A percentile compares a stretch with the other conserved stretches of the same genome.
Conservation (phyloP, 2,888 invertebrate species). For the Nipponacmea schrenckii region DNA sequence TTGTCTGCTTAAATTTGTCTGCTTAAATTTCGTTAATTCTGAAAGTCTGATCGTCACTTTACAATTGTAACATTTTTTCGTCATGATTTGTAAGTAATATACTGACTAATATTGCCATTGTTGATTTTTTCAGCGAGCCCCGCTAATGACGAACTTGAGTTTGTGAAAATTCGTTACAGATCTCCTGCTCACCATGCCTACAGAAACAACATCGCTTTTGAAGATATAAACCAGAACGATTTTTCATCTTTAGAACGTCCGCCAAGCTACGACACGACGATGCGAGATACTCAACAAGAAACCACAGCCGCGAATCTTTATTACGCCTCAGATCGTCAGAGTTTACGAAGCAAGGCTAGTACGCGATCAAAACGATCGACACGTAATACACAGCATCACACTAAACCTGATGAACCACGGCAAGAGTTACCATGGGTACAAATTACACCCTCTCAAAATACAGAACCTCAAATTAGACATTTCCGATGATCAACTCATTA, state of each 20-base stretch:
- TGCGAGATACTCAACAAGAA: constrained; percentile 41
- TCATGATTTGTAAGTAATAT: too few species aligned
- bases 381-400: constrained; percentile 9
- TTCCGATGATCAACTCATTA: constrained; percentile 28
- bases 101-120: too few species aligned
- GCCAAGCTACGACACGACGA: constrained; percentile 58
- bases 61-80: too few species aligned
- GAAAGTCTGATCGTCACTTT: too few species aligned
- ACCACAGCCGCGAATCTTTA: constrained; percentile 37
- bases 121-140: constrained; percentile 54
- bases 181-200: constrained; percentile 34
- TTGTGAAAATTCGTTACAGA: constrained; percentile 64
- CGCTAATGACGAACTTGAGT: constrained; percentile 65
- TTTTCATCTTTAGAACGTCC: constrained; percentile 48
- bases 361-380: constrained; percentile 45
- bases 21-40: too few species aligned
- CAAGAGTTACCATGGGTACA: constrained; percentile 60
- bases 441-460: constrained; percentile 51
- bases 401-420: constrained; percentile 32
- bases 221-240: constrained; percentile 27
- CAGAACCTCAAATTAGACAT: constrained; percentile 38
- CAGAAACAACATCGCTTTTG: constrained; percentile 32
- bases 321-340: constrained; percentile 52
- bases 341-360: constrained; percentile 53
- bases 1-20: too few species aligned